Evolutionary conservation across 2,888 invertebrate species (phyloP), one percentile per base, ranked within the genome.

Genomic region (Apotomis turbidana): DNA sequence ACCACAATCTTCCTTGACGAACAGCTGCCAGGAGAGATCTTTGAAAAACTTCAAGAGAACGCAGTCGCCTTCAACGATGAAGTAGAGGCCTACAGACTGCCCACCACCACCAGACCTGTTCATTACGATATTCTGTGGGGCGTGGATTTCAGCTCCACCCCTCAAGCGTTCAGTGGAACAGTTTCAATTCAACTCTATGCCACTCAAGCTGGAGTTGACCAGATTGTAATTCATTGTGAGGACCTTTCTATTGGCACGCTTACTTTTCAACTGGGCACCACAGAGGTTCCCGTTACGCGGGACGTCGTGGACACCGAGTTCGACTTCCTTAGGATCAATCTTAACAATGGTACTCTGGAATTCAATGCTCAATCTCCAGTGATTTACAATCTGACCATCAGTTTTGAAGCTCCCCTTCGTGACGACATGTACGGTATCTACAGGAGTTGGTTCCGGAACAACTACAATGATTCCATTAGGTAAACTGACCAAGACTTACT

Each of bases 121-220:
- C 85, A 87, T 41, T 96, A 96, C 77, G 81, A 89, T 0, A 80
- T 96, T 0, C 75, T 86, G 0, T 87, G 96, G 79, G 79, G 76
- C 0, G 90, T 95, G 0, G 85, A 93, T 70, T 71, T 71, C 44
- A 52, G 12, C 0, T 85, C 94, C 0, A 62, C 75, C 0, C 58
- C 54, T 3, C 75, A 83, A 12, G 9, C 70, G 0, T 93, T 94
- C 69, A 58, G 74, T 2, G 95, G 95, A 1, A 57, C 54, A 0
- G 90, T 91, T 0, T 71, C 70, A 0, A 95, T 95, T 4, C 8
- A 78, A 0, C 63, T 93, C 0, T 74, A 64, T 0, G 86, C 91
- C 8, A 90, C 86, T 1, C 80, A 85, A 76, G 66, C 77, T 0
- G 77, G 80, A 54, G 85, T 91, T 1, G 81, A 49, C 46, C 83